Evolutionary conservation across 2,888 invertebrate species (phyloP), one percentile per base, ranked within the genome.

Genomic region (Tiliacea citrago): DNA sequence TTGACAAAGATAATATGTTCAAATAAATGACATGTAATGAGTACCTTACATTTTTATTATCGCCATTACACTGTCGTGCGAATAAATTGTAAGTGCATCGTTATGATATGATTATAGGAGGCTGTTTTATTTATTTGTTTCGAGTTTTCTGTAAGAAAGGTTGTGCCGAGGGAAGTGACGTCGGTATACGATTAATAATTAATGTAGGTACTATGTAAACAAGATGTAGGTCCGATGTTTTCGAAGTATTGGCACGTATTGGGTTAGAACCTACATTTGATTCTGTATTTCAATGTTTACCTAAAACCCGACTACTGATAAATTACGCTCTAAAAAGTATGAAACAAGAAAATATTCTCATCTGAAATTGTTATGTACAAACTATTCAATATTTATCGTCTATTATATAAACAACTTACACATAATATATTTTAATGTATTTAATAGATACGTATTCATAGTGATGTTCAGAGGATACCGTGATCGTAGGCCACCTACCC

Each of bases 1-100:
- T 49, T 77, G 51, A 12, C 47, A 47, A 49, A 61, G 55, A 53
- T 73, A 77, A 83, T 74, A 81, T 47, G 53, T 68, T 42, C 0
- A 68, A 73, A 77, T 39, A 83, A 75, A 77, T 57, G 9, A 65
- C 69, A 21, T 49, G 67, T 83, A 84, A 83, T 83, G 57, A 74
- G 35, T 29, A 72, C 66, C 60, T 77, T 68, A 76, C 70, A 75
- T 68, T 68, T 78, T 78, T 81, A 81, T 75, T 49, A 75, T 57
- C 61, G 61, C 60, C 68, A 75, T 81, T 82, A 66, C 60, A 75
- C 53, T 71, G 70, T 29, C 74, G 58, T 53, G 70, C 74, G 61
- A 82, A 82, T 82, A 74, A 71, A 81, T 73, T 75, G 57, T 51
- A 45, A 61, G 61, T 57, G 60, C 61, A n/a, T 73, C 65, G 24